Percentiles rank a stretch among this genome's conserved stretches.
Evolutionary conservation across 2,888 invertebrate genomes (phyloP).

Genomic region (Phrixothrix hirtus): DNA sequence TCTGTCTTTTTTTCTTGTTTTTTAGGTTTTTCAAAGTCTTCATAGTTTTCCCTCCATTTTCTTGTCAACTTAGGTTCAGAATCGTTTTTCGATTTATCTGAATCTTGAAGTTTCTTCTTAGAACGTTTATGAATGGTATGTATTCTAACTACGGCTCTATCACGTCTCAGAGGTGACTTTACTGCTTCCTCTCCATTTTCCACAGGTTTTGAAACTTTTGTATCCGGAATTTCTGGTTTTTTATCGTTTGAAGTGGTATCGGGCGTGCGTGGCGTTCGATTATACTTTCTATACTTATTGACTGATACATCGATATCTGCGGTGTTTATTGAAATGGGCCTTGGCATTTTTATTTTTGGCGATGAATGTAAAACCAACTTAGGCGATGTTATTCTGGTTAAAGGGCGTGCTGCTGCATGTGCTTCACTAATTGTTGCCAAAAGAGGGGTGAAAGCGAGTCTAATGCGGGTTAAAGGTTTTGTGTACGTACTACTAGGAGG

Average conservation of each 20-base stretch:
- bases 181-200: conserved; percentile 56
- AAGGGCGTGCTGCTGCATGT: conserved; percentile 54
- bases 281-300: conserved; percentile 61
- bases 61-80: conserved; percentile 44
- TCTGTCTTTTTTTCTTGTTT: conserved; percentile 56
- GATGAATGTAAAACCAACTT: conserved; percentile 58
- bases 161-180: conserved; percentile 65
- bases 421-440: conserved; percentile 73
- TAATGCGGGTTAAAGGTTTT: conserved; percentile 45
- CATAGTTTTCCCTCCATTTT: conserved; percentile 67
- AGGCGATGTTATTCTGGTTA: conserved; percentile 60
- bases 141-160: conserved; percentile 73
- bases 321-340: conserved; percentile 78
- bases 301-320: conserved; percentile 84
- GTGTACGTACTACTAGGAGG: conserved; percentile 37
- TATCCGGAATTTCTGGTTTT: conserved; percentile 16
- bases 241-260: conserved; percentile 12
- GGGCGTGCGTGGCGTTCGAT: conserved; percentile 38
- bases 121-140: conserved; percentile 61
- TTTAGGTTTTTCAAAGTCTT: conserved; percentile 58
- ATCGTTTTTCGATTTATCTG: conserved; percentile 37
- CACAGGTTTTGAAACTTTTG: conserved; percentile 46
- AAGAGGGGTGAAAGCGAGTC: conserved; percentile 70
- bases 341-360: conserved; percentile 58
- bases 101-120: conserved; percentile 35